phyloP scores from a whole-genome alignment of 1,140 invertebrate species.

The Halesus radiatus region DNA sequence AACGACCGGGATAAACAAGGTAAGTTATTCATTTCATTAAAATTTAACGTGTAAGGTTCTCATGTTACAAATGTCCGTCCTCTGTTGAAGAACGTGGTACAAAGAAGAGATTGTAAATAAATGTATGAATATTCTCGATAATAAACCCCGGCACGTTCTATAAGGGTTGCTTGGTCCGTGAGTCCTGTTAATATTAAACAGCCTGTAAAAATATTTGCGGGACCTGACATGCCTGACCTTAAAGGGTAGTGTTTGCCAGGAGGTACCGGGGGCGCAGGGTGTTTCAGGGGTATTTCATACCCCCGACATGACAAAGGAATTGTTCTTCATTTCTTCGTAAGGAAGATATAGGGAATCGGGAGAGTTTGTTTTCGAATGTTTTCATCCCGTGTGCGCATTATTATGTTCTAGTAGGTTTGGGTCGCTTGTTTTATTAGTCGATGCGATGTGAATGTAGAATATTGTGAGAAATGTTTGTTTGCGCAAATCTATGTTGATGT shows the following conservation, averaged over 20 bases:
- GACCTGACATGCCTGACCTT: constrained; percentile 31
- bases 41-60: no score
- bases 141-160: constrained; percentile 20
- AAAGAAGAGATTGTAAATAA: constrained; percentile 30
- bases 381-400: neutral
- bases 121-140: constrained; percentile 26
- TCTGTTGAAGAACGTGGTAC: neutral
- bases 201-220: constrained; percentile 40
- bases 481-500: no score
- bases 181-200: constrained; percentile 36
- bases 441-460: no score
- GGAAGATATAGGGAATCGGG: neutral
- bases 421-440: no score
- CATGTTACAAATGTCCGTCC: no score
- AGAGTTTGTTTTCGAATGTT: neutral
- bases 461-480: no score
- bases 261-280: neutral
- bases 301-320: constrained; percentile 5
- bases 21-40: no score
- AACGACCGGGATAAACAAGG: no score
- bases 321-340: constrained; percentile 30
- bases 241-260: constrained; percentile 12
- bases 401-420: neutral
- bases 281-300: neutral
- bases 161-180: constrained; percentile 1